Evolutionary conservation across 2,797 vertebrate species (phyloP).

Genomic region (Holocentrus rufus): DNA sequence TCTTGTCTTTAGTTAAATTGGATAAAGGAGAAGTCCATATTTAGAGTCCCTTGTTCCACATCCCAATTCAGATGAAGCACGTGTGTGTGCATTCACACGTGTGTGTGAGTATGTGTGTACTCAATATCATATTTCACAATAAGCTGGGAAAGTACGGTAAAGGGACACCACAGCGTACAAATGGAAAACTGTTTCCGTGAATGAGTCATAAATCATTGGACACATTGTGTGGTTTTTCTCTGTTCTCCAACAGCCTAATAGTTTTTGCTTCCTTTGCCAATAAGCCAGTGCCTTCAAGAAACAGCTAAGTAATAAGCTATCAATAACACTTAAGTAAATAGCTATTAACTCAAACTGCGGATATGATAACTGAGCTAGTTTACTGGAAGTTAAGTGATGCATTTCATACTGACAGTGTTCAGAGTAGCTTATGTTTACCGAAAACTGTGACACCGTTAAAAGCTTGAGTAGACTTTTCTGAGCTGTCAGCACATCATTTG

Average conservation of each 20-base stretch:
- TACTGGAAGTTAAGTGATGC: background rate
- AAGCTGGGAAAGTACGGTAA: constrained; percentile 39
- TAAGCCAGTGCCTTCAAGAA: background rate
- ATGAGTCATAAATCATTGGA: constrained; percentile 31
- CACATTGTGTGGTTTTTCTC: background rate
- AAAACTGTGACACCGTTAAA: background rate
- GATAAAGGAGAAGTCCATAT: background rate
- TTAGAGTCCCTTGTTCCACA: background rate
- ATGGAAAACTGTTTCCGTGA: constrained; percentile 17
- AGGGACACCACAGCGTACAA: background rate
- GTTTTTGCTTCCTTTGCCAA: background rate
- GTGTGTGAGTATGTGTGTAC: background rate
- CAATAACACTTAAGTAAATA: background rate
- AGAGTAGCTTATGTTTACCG: background rate
- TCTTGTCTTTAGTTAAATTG: background rate
- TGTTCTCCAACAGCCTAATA: background rate
- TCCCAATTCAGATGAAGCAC: background rate
- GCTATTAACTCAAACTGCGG: background rate
- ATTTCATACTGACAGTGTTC: background rate
- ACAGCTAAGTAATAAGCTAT: background rate
- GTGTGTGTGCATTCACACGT: background rate
- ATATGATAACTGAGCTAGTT: background rate
- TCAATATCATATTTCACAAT: background rate
- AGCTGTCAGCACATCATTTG: background rate
- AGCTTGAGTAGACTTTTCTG: background rate